Conservation (phyloP, 2,888 invertebrate genomes). For the Amphipoea lucens region DNA sequence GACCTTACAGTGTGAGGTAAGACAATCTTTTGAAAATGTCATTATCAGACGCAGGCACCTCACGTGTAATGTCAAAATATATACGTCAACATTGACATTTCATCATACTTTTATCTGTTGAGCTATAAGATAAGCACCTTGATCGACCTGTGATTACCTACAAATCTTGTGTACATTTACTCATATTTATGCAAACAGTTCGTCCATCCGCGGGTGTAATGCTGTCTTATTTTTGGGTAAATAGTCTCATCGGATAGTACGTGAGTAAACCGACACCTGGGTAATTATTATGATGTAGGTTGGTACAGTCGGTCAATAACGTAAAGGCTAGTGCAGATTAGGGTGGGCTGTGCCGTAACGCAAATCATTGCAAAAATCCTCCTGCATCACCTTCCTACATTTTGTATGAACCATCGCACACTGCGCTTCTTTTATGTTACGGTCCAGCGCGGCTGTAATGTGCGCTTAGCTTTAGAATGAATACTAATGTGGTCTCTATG, state of each 20-base stretch:
- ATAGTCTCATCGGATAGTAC: slow-evolving; percentile 38
- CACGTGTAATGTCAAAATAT: background rate
- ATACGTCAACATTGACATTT: slow-evolving; percentile 16
- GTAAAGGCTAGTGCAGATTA: background rate
- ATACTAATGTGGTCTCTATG: background rate
- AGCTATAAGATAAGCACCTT: background rate
- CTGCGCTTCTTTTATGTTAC: background rate
- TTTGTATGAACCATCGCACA: background rate
- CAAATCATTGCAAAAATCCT: background rate
- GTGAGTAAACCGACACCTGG: slow-evolving; percentile 10
- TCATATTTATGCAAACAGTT: slow-evolving; percentile 33
- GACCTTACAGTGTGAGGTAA: background rate
- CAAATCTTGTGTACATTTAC: slow-evolving; percentile 13
- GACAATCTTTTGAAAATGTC: background rate
- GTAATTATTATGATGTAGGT: background rate
- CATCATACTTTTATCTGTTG: slow-evolving; percentile 34
- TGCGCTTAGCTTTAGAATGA: background rate
- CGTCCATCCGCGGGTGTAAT: slow-evolving; percentile 4
- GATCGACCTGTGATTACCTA: slow-evolving; percentile 5
- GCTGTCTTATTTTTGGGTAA: slow-evolving; percentile 18
- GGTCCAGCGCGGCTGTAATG: background rate
- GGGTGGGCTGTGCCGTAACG: background rate
- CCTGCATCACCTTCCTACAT: background rate
- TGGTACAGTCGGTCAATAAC: background rate
- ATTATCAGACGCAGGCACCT: background rate